Conservation (phyloP, 2,113 vertebrate species). For the Phodopus roborovskii region DNA sequence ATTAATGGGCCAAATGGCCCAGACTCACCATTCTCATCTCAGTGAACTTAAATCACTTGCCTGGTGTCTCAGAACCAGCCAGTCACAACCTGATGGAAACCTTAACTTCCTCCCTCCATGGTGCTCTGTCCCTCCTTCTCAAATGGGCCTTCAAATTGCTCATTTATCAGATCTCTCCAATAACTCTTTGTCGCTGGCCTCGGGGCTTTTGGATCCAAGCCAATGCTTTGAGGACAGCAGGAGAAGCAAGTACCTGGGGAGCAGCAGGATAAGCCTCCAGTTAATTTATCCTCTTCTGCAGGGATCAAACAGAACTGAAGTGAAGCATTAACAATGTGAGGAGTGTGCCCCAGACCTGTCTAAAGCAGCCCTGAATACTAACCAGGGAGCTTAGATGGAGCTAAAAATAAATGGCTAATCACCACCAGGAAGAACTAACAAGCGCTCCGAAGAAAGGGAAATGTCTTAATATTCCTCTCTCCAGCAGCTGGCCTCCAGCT, state of each 20-base stretch:
- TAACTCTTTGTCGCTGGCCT: background rate
- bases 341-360: background rate
- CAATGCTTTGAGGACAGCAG: background rate
- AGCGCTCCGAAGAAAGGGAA: conserved; percentile 69
- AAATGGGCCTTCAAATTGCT: background rate
- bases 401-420: conserved; percentile 80
- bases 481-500: conserved; percentile 70
- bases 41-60: background rate
- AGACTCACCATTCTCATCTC: background rate
- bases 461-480: conserved; percentile 71
- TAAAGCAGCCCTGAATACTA: conserved; percentile 68
- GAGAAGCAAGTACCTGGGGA: background rate
- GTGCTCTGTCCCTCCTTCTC: background rate
- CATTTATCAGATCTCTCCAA: background rate
- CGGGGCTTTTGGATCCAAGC: background rate
- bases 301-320: background rate
- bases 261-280: background rate
- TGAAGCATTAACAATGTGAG: background rate
- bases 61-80: background rate
- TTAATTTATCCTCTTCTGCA: background rate
- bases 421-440: conserved; percentile 71
- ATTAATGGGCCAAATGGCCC: rapidly evolving
- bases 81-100: background rate
- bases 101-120: background rate
- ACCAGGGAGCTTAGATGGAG: conserved; percentile 61